Percentiles rank a stretch among this genome's conserved stretches.
phyloP scores from a whole-genome alignment of 1,140 invertebrate genomes.

The Euborellia annulipes region DNA sequence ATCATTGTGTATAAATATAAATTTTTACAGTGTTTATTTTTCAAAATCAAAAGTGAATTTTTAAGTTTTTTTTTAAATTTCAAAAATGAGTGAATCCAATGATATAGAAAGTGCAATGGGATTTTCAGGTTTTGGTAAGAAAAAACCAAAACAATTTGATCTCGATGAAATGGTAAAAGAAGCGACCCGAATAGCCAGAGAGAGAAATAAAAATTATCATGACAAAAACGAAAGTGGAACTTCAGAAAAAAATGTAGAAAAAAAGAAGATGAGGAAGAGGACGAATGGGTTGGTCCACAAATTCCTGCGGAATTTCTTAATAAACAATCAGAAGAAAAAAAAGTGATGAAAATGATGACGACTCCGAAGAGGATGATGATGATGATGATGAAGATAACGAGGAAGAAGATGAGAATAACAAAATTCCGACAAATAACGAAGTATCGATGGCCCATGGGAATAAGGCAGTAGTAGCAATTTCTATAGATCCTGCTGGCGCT shows the following conservation, averaged over 20 bases:
- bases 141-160: constrained; percentile 52
- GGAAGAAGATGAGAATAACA: constrained; percentile 36
- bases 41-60: too few species aligned
- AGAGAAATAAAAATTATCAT: constrained; percentile 16
- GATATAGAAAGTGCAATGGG: constrained; percentile 55
- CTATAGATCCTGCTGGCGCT: constrained; percentile 83
- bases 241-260: constrained; percentile 18
- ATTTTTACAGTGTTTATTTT: too few species aligned
- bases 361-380: constrained; percentile 23
- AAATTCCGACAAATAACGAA: constrained; percentile 66
- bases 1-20: too few species aligned
- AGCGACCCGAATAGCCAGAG: constrained; percentile 27
- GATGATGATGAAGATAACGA: constrained; percentile 36
- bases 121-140: constrained; percentile 58
- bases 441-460: constrained; percentile 69
- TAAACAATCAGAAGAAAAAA: constrained; percentile 13
- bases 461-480: constrained; percentile 73
- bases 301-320: constrained; percentile 25
- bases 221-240: constrained; percentile 21
- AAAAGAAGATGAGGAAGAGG: constrained; percentile 27
- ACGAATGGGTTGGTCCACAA: constrained; percentile 42
- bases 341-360: constrained; percentile 20
- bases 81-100: constrained; percentile 44
- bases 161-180: constrained; percentile 36
- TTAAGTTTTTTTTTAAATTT: too few species aligned